Evolutionary conservation across 2,797 vertebrate species (phyloP), one percentile per base, ranked within the genome.

Genomic region (Distichodus sexfasciatus): DNA sequence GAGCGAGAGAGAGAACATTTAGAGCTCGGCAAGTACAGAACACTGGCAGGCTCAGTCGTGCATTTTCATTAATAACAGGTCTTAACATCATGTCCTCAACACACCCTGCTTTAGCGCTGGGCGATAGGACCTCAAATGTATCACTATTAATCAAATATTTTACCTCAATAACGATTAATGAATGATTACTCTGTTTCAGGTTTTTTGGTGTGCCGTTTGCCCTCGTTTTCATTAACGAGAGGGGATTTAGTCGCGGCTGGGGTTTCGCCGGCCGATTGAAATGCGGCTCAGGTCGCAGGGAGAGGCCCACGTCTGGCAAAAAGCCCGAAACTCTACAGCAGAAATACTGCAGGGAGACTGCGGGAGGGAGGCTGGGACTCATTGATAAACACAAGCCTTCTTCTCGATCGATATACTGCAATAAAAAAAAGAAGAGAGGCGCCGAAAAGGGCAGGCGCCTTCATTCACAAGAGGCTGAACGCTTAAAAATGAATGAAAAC

Each of bases 321-420:
- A 19, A 50, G 63, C 76, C 65, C n/a, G 4, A 8, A 14, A 15
- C 29, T 28, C 31, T 29, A 64, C 65, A 64, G 53, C 29, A 1
- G 62, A 78, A 36, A 59, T 72, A 75, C 60, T 69, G 68, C 76
- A 71, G 72, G 70, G 19, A 29, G 57, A 40, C 79, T 58, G 23
- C 66, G 69, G 51, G 15, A 64, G 51, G 46, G 41, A 10, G 31
- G 0, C 41, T 43, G 3, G 3, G 68, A 26, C 72, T 75, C 38
- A 24, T 63, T 72, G 82, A 84, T 81, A 76, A 84, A 79, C 75
- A 53, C 74, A 80, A 75, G 31, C 36, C 55, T 79, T 69, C 68
- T 53, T 10, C 19, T 65, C 78, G 50, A 41, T 84, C 80, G 64
- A 78, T 81, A 69, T 65, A 36, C 21, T 29, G 5, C 8, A 29